Conservation (phyloP, 2,888 invertebrate genomes). For the Sphecodes monilicornis region DNA sequence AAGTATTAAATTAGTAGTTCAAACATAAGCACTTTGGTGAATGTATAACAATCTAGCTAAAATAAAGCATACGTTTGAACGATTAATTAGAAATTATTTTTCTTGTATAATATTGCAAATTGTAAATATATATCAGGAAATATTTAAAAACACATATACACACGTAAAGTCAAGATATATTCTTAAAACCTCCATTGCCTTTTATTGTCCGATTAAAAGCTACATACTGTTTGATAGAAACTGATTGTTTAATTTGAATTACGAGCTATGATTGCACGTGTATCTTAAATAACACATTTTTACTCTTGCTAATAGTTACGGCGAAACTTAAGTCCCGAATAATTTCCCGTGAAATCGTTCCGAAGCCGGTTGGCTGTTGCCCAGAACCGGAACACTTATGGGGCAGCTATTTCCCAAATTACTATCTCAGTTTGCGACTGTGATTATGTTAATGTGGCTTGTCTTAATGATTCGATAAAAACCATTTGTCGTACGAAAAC, state of each 20-base stretch:
- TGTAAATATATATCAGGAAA: no score
- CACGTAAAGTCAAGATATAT: no score
- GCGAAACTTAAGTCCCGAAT: constrained; percentile 8
- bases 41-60: no score
- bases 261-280: background rate
- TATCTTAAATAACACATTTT: constrained; percentile 10
- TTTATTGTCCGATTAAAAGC: no score
- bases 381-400: constrained; percentile 46
- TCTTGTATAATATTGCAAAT: no score
- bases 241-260: constrained; percentile 2
- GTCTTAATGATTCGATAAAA: constrained; percentile 55
- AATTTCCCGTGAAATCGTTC: constrained; percentile 50
- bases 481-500: constrained; percentile 13
- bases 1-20: no score
- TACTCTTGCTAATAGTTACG: constrained; percentile 29
- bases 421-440: constrained; percentile 51
- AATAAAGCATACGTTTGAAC: no score
- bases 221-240: background rate
- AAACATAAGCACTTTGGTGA: no score
- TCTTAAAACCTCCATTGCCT: no score
- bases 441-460: constrained; percentile 61
- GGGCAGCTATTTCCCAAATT: constrained; percentile 55
- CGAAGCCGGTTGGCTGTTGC: constrained; percentile 37
- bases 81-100: no score
- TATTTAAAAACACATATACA: no score